Conservation (phyloP, 2,888 invertebrate genomes). For the Hipparchia sbordonii region DNA sequence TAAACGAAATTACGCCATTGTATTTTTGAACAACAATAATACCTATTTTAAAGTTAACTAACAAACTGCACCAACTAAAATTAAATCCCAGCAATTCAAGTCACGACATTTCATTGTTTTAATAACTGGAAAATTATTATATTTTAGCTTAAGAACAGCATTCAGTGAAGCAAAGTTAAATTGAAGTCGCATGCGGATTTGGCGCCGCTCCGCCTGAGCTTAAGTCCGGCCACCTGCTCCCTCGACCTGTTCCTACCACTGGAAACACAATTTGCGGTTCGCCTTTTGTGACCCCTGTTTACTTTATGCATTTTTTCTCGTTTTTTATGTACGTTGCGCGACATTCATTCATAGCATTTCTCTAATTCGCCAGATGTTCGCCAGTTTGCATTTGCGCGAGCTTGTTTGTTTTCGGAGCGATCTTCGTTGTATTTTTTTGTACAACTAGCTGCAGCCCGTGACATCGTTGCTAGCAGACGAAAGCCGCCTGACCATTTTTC, state of each 20-base stretch:
- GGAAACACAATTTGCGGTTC: constrained; percentile 75
- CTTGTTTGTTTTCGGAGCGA: constrained; percentile 41
- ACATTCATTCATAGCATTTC: constrained; percentile 44
- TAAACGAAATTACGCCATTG: background rate
- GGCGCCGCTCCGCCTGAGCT: constrained; percentile 65
- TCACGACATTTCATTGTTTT: constrained; percentile 37
- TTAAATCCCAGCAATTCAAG: constrained; percentile 33
- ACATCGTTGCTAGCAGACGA: too few relatives aligned
- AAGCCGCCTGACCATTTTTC: too few relatives aligned
- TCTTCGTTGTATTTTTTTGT: background rate
- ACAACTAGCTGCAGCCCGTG: too few relatives aligned
- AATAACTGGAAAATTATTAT: constrained; percentile 40
- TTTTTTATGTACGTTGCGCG: constrained; percentile 48
- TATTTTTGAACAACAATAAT: background rate
- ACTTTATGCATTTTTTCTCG: constrained; percentile 67
- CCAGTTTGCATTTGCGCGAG: constrained; percentile 47
- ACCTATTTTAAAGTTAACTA: constrained; percentile 17
- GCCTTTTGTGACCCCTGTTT: constrained; percentile 69
- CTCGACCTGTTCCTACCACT: constrained; percentile 54
- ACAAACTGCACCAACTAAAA: constrained; percentile 33
- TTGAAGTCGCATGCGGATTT: constrained; percentile 78
- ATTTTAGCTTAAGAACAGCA: constrained; percentile 71
- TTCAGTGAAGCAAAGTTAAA: constrained; percentile 77
- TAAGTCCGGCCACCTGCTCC: constrained; percentile 72
- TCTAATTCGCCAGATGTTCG: constrained; percentile 45